phyloP scores from a whole-genome alignment of 2,888 invertebrate species.

The Stramonita haemastoma region DNA sequence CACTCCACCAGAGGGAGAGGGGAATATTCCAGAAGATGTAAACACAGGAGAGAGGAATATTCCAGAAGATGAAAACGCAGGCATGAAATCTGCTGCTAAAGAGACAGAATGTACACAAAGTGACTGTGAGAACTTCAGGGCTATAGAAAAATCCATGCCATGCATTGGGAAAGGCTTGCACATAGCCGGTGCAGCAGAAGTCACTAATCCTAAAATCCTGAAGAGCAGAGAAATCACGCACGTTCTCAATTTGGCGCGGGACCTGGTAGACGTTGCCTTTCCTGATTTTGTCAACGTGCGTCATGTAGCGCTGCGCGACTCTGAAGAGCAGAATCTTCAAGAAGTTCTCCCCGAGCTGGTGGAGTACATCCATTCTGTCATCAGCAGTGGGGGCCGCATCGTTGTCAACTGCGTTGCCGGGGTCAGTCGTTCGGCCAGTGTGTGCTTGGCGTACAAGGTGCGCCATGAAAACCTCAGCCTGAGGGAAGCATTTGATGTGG shows the following conservation, averaged over 20 bases:
- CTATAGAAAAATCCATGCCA: constrained; percentile 39
- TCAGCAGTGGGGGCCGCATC: constrained; percentile 52
- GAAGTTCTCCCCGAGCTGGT: constrained; percentile 59
- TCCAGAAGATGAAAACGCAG: too few species aligned
- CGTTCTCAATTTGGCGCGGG: constrained; percentile 62
- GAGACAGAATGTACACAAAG: neutral
- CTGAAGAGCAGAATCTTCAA: constrained; percentile 56
- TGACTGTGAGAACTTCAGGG: neutral
- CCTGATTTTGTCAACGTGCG: constrained; percentile 49
- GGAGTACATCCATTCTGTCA: constrained; percentile 55
- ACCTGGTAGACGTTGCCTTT: constrained; percentile 56
- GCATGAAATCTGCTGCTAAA: too few species aligned
- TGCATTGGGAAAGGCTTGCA: constrained; percentile 56
- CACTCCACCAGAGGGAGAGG: too few species aligned
- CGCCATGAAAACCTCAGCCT: constrained; percentile 55
- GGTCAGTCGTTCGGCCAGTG: constrained; percentile 65
- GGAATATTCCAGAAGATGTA: too few species aligned
- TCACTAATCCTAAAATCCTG: constrained; percentile 53
- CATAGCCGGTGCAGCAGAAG: constrained; percentile 58
- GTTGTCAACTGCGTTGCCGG: constrained; percentile 67
- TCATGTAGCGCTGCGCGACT: constrained; percentile 58
- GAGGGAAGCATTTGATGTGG: constrained; percentile 57
- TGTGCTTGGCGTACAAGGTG: constrained; percentile 63
- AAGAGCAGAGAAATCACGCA: constrained; percentile 55
- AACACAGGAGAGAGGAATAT: too few species aligned